Base-by-base conservation (phyloP, 1,140 invertebrate genomes). In the Dendrolimus kikuchii region DNA sequence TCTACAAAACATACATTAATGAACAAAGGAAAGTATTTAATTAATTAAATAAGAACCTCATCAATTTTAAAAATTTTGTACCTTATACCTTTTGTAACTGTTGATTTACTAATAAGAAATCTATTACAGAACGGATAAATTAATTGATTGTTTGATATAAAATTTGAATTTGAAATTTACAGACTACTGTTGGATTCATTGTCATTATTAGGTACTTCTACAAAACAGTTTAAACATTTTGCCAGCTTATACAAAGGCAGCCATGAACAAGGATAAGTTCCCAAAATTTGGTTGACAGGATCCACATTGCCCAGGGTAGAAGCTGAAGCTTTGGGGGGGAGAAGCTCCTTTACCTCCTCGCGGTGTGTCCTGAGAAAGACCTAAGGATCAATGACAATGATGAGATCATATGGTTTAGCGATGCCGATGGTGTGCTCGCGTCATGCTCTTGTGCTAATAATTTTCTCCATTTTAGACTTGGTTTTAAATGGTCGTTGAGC, bases 321-420 rank as follows among this genome's bases (percentile, higher is more conserved):
- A 80, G 82, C 81, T 77, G 54, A 84, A 86, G 82, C 81, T 71
- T 60, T 57, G 64, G 74, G 71, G 61, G 61, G 64, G 66, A 76
- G 74, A 71, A 60, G 71, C 78, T 77, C 72, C 74, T 64, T 86
- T 86, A 86, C 83, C 83, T 86, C 83, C 77, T 54, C 74, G 79
- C 65, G 70, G 67, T 60, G 77, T 60, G 75, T 78, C 83, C 83
- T 86, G 81, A 86, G 83, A 86, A 86, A 86, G 83, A 86, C 83
- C 83, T 86, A 86, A 81, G 83, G 73, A 86, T 78, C 55, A 82
- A 84, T 79, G 78, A 69, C 65, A 57, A 61, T 70, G 81, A 86
- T 81, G 78, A 82, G 77, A 81, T 74, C 66, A 73, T 51, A 67
- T 69, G 70, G 68, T 67, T 60, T 61, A 69, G 71, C 68, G 71